These are phyloP conservation scores for Theocolax elegans DNA, from an alignment of 1,140 invertebrate genomes.

Conservation along the genomic window DNA sequence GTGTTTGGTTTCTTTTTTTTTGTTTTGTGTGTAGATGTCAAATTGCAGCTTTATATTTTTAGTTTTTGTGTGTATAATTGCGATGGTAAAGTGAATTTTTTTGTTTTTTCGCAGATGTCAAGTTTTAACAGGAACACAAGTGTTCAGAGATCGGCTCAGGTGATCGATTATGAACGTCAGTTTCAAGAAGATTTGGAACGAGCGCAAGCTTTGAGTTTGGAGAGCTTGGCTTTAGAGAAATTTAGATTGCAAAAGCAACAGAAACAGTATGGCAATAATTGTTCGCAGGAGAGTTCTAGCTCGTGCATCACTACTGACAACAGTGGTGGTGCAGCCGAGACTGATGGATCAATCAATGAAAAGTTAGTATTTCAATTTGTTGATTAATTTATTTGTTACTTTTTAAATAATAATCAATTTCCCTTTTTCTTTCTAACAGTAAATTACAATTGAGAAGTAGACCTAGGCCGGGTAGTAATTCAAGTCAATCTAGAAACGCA, in stretches of 20 bases:
- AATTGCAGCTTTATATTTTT: too few species aligned
- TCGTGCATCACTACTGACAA: slow-evolving; percentile 26
- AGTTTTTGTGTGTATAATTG: too few species aligned
- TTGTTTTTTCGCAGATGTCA: slow-evolving; percentile 64
- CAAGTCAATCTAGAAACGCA: slow-evolving; percentile 60
- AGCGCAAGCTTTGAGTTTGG: slow-evolving; percentile 85
- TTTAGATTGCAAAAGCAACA: slow-evolving; percentile 76
- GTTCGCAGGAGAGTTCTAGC: slow-evolving; percentile 48
- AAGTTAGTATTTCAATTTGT: slow-evolving; percentile 47
- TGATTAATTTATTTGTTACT: too few species aligned
- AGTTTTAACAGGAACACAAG: slow-evolving; percentile 58
- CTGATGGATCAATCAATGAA: slow-evolving; percentile 50
- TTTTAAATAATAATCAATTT: too few species aligned
- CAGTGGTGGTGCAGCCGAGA: slow-evolving; percentile 50
- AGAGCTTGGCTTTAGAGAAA: slow-evolving; percentile 84
- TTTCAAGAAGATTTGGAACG: slow-evolving; percentile 87
- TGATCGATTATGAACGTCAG: slow-evolving; percentile 80
- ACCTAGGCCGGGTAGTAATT: slow-evolving; percentile 68
- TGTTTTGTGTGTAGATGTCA: too few species aligned
- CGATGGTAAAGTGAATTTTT: too few species aligned
- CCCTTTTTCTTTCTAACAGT: slow-evolving; percentile 29
- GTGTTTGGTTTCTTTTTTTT: too few species aligned
- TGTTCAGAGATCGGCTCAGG: slow-evolving; percentile 53
- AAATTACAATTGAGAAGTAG: slow-evolving; percentile 64
- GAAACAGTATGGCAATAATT: slow-evolving; percentile 47